Evolutionary conservation across 2,888 invertebrate species (phyloP).

Genomic region (Teleiodes luculella): DNA sequence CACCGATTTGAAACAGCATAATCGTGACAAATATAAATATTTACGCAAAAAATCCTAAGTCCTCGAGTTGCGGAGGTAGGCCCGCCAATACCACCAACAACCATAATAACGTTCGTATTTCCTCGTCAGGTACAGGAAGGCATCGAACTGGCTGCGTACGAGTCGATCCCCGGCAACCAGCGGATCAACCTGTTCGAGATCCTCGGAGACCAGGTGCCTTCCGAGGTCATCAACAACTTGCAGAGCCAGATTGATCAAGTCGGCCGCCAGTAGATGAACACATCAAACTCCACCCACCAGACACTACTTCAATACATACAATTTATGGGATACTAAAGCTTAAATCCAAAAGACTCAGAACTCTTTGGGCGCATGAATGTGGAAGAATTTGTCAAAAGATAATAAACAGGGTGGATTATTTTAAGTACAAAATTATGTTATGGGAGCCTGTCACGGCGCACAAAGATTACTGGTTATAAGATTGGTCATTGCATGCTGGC

Average conservation of each 20-base stretch:
- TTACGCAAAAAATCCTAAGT: no score
- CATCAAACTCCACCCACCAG: not conserved
- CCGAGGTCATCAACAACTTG: conserved; percentile 92
- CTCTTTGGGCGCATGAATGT: no score
- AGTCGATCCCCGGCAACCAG: conserved; percentile 91
- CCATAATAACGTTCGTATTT: not conserved
- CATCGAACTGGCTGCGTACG: conserved; percentile 90
- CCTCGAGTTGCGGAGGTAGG: no score
- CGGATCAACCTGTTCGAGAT: conserved; percentile 90
- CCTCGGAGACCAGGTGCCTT: conserved; percentile 90
- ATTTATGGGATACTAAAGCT: not conserved
- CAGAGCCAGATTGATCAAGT: conserved; percentile 91
- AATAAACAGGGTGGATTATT: not conserved
- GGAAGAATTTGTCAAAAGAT: no score
- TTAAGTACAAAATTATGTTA: conserved; percentile 12
- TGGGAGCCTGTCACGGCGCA: not conserved
- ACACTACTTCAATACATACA: not conserved
- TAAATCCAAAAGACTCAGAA: not conserved
- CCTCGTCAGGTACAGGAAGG: conserved; percentile 85
- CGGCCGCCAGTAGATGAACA: conserved; percentile 75
- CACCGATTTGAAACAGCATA: no score
- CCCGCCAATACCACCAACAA: not conserved
- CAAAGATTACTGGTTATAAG: not conserved
- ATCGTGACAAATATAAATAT: no score
- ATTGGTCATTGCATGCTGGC: not conserved